Evolutionary conservation across 2,888 invertebrate species (phyloP), one percentile per base, ranked within the genome.

Genomic region (Dryomyza anilis): DNA sequence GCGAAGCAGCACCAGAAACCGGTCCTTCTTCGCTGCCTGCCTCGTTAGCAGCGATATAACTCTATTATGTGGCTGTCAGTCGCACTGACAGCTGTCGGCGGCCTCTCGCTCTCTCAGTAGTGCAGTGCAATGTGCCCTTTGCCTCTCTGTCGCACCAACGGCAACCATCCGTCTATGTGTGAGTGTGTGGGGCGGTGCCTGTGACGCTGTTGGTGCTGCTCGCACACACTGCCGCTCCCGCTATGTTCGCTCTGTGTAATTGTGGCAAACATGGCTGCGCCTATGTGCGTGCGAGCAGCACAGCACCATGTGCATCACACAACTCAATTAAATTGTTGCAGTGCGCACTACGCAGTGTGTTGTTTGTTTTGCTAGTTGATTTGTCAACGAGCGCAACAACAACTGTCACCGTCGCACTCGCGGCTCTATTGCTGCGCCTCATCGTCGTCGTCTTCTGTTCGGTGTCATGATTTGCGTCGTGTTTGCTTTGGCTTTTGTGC

Each of bases 21-120:
- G 52, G 61, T 61, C 27, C 46, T 48, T 25, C 64, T 25, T 46
- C 30, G 66, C 72, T 52, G 64, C 68, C 65, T 69, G 70, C 72
- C 78, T 78, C 74, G 77, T 77, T 77, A 78, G 70, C 65, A 70
- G 61, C 74, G 74, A 77, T 77, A 77, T 77, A 76, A 77, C 77
- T 77, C 73, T 78, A 77, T 77, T 77, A 77, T 71, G 71, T 69
- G 72, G 63, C 65, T 63, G 65, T 65, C 63, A 63, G 50, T 70
- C 71, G 75, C n/a, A 72, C 78, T 77, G 77, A 77, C 77, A 77
- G 74, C 77, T 79, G 71, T 76, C 71, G n/a, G n/a, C n/a, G n/a
- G n/a, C 21, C 65, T 63, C 59, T 63, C 62, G 64, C 64, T 67
- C 14, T 23, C 58, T n/a, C n/a, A n/a, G n/a, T n/a, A n/a, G n/a